Evolutionary conservation across 2,113 vertebrate species (phyloP).

Genomic region (Daboia siamensis): DNA sequence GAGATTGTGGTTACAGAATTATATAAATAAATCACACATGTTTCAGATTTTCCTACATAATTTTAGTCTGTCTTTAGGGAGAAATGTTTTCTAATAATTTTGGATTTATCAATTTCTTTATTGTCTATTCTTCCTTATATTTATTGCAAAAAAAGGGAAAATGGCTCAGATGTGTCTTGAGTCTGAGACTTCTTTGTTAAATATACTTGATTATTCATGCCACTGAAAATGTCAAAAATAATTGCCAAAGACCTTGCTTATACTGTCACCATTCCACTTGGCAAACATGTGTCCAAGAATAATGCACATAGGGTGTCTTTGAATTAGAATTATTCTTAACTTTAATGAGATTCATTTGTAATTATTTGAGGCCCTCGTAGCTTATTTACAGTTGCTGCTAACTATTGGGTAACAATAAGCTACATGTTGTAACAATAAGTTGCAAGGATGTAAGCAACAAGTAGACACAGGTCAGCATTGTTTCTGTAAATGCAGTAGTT

Average conservation of each 20-base stretch:
- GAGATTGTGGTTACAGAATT: not conserved
- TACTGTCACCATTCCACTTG: not conserved
- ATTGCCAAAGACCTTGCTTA: not conserved
- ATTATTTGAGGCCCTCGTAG: not conserved
- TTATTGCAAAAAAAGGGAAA: not conserved
- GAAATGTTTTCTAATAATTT: not conserved
- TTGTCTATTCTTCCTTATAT: not conserved
- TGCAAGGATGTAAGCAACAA: slow-evolving; percentile 6
- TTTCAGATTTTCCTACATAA: not conserved
- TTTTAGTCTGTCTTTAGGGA: not conserved
- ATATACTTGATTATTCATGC: not conserved
- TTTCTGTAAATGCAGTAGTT: not conserved
- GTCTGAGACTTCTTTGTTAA: not conserved
- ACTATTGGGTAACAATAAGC: not conserved
- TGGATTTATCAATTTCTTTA: not conserved
- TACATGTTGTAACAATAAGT: not conserved
- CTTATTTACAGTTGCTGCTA: not conserved
- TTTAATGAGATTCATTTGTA: not conserved
- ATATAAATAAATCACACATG: not conserved
- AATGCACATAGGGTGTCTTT: not conserved
- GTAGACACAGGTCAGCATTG: not conserved
- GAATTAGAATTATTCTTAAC: not conserved
- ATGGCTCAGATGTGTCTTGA: not conserved
- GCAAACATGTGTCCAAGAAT: not conserved
- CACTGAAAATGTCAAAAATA: not conserved